Percentiles rank a stretch among this genome's conserved stretches.
Conservation (phyloP, 2,797 vertebrate species). For the Schizothorax lantsangensis region DNA sequence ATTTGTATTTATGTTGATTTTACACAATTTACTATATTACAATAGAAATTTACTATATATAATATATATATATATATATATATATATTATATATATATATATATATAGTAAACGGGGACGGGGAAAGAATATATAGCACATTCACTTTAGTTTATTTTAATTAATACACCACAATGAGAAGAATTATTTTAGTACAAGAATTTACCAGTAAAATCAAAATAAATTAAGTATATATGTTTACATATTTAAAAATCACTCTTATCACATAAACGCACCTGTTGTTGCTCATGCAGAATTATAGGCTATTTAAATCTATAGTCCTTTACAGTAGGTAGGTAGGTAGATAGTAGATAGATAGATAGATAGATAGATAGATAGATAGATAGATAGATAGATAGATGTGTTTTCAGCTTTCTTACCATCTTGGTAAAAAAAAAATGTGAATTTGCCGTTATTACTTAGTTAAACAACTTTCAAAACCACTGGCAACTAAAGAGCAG, state of each 20-base stretch:
- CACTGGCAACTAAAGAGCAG: neutral
- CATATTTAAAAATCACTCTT: neutral
- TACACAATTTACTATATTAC: neutral
- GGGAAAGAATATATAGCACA: neutral
- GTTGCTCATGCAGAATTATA: neutral
- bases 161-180: neutral
- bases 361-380: neutral
- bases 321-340: neutral
- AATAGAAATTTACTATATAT: neutral
- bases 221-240: neutral
- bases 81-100: neutral
- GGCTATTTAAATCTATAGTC: neutral
- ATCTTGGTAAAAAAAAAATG: neutral
- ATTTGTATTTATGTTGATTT: neutral
- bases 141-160: neutral
- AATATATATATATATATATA: neutral
- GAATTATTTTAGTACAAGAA: neutral
- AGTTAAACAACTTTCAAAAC: neutral
- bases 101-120: too few relatives aligned
- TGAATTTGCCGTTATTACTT: neutral
- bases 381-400: neutral
- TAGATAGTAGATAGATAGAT: conserved; percentile 8
- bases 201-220: neutral
- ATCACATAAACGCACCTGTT: neutral
- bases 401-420: neutral